These are phyloP conservation scores for Sylvia atricapilla DNA, from an alignment of 2,113 vertebrate genomes.

Conservation along the genomic window DNA sequence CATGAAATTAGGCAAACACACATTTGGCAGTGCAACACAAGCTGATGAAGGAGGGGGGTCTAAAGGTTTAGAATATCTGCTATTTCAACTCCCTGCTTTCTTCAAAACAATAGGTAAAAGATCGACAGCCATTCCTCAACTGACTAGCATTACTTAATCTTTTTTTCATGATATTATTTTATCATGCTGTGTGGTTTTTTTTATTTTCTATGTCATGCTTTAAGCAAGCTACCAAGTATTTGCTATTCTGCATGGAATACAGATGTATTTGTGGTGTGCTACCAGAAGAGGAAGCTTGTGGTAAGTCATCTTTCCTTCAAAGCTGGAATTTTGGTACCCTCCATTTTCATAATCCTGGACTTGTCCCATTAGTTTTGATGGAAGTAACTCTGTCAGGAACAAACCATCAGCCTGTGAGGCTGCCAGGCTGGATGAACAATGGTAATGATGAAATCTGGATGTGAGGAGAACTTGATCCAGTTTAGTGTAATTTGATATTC, in stretches of 20 bases:
- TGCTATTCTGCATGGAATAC: conserved; percentile 83
- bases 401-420: not conserved
- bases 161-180: not conserved
- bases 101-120: not conserved
- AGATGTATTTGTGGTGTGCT: conserved; percentile 80
- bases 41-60: not conserved
- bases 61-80: not conserved
- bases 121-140: not conserved
- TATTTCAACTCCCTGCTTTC: not conserved
- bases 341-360: not conserved
- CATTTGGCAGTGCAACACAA: not conserved
- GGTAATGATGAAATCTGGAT: not conserved
- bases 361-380: not conserved
- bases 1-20: not conserved
- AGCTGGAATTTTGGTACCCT: not conserved
- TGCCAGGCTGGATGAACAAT: not conserved
- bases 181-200: not conserved
- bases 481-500: not conserved
- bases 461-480: not conserved
- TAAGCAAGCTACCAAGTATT: conserved; percentile 69
- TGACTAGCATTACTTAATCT: not conserved
- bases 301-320: conserved; percentile 52
- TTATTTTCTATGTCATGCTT: not conserved
- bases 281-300: conserved; percentile 77
- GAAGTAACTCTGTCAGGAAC: not conserved